Base-by-base conservation (phyloP, 2,113 vertebrate species). In the Cinclus cinclus region DNA sequence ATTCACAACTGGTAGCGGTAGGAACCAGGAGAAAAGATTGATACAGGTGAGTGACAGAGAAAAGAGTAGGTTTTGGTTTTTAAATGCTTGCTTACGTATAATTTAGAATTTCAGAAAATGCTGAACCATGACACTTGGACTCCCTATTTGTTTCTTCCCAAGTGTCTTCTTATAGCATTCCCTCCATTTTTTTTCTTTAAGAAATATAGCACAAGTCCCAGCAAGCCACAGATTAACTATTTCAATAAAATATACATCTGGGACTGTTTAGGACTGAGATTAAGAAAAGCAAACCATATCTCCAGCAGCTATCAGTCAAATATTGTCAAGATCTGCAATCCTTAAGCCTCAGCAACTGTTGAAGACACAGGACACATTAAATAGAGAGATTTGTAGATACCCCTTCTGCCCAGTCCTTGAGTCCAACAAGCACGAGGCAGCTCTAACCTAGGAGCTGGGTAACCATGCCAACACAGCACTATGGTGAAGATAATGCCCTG, bases 171-270 rank as follows among this genome's bases (percentile, higher is more conserved):
- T 52, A 33, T 3, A 69, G 5, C 10, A 17, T 8, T 16, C 3
- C 1, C 1, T 4, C 4, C 4, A 4, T 3, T 16, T 20, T n/a
- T 30, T 7, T 6, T 20, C 33, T 21, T 47, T 25, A 42, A 11
- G 11, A 47, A 14, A 11, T 41, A 31, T 5, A 85, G 22, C 13
- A 79, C 37, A 78, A 81, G 65, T 74, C 31, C 24, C 63, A 82
- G 19, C 46, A 78, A 88, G 22, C 9, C 73, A 75, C 15, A 71
- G 22, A 64, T 33, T 35, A 62, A 41, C 28, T 82, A 24, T 64
- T 90, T 64, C 33, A 80, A 65, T 69, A 60, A 58, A 63, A 62
- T 21, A 55, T 7, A 52, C 9, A 64, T 18, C 9, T n/a, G 10
- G 5, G 21, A 70, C n/a, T 42, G 41, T 23, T 39, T 25, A 55